Evolutionary conservation across 1,140 invertebrate species (phyloP).

Genomic region (Heliconius nattereri): DNA sequence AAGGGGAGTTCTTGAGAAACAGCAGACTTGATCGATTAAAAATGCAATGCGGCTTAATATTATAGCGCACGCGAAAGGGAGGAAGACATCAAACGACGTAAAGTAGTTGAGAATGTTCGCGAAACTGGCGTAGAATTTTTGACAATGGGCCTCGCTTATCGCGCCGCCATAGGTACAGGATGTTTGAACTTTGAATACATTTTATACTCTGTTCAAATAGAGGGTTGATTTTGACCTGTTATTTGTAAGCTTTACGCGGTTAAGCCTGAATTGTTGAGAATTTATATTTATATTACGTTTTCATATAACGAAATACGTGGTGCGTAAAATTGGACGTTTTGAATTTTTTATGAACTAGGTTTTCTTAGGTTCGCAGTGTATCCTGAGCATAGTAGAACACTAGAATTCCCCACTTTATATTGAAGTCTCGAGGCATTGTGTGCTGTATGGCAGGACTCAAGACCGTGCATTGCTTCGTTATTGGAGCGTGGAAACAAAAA

Average conservation of each 20-base stretch:
- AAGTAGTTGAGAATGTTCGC: slow-evolving; percentile 30
- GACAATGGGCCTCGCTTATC: slow-evolving; percentile 34
- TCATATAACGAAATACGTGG: too few relatives aligned
- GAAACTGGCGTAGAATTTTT: slow-evolving; percentile 34
- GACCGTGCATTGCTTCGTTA: too few relatives aligned
- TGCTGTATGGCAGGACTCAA: too few relatives aligned
- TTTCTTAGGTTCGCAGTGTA: too few relatives aligned
- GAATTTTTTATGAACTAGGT: too few relatives aligned
- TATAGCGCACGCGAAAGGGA: slow-evolving; percentile 22
- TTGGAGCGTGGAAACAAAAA: too few relatives aligned
- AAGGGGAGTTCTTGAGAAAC: slow-evolving; percentile 8
- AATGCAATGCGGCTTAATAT: slow-evolving; percentile 11
- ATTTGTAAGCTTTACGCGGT: not conserved
- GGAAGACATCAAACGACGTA: slow-evolving; percentile 35
- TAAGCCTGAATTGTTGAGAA: not conserved
- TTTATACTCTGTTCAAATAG: slow-evolving; percentile 31
- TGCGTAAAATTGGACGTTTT: too few relatives aligned
- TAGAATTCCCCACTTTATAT: too few relatives aligned
- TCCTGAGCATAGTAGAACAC: too few relatives aligned
- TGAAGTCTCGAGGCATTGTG: too few relatives aligned
- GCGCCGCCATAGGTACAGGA: slow-evolving; percentile 18
- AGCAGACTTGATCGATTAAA: slow-evolving; percentile 17
- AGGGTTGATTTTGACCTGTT: slow-evolving; percentile 28
- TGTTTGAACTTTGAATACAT: slow-evolving; percentile 32
- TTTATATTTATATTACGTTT: not conserved